These are phyloP conservation scores for Palloptera scutellata DNA, from an alignment of 2,888 invertebrate species.

Conservation along the genomic window DNA sequence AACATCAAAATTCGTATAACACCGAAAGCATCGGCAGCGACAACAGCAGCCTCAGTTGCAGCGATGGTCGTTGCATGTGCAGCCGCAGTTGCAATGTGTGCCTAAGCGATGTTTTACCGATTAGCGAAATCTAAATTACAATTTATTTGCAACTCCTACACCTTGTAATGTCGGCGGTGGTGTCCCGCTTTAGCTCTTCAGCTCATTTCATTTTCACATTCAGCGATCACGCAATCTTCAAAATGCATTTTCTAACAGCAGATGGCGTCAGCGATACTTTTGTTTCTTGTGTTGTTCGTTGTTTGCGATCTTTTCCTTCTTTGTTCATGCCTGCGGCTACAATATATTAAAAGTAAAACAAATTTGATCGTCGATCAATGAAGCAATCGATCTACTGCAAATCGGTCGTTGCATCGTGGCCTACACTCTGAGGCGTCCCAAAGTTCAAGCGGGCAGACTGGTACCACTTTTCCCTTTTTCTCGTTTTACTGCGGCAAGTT, in stretches of 20 bases:
- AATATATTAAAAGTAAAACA: conserved; percentile 28
- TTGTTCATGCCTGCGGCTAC: conserved; percentile 26
- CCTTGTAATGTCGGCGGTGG: conserved; percentile 13
- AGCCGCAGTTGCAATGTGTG: conserved; percentile 14
- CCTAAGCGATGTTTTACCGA: conserved; percentile 19
- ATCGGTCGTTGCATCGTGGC: not conserved
- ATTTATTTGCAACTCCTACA: conserved; percentile 56
- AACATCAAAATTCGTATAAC: conserved; percentile 11
- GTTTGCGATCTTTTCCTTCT: not conserved
- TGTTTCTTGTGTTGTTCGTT: conserved; percentile 5
- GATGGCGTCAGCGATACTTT: conserved; percentile 20
- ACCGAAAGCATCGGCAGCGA: conserved; percentile 7
- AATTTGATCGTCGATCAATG: conserved; percentile 21
- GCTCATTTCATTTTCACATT: too few relatives aligned
- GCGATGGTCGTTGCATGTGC: conserved; percentile 15
- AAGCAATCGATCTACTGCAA: not conserved
- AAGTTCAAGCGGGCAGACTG: not conserved
- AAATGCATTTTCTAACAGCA: conserved; percentile 26
- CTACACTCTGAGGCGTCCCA: not conserved
- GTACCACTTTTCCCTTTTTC: not conserved
- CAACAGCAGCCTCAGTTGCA: not conserved
- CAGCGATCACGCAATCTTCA: not conserved
- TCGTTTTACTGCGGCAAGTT: too few relatives aligned
- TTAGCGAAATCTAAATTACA: conserved; percentile 50
- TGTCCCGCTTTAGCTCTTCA: too few relatives aligned